Conservation (phyloP, 2,113 vertebrate genomes). For the Hemiprocne comata region DNA sequence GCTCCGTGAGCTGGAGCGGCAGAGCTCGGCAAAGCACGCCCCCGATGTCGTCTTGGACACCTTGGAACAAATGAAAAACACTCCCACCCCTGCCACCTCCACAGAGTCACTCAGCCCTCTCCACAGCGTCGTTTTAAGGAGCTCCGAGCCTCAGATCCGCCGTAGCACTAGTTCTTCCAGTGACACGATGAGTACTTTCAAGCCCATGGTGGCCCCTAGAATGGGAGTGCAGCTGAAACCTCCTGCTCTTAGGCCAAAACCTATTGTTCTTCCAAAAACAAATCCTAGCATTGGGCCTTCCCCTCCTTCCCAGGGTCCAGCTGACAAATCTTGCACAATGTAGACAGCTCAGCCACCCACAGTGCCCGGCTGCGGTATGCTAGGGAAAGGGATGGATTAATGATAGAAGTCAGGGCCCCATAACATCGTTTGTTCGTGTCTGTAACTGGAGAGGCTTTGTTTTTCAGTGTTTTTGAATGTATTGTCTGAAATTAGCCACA, state of each 20-base stretch:
- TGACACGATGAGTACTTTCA: slow-evolving; percentile 96
- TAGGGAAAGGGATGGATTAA: slow-evolving; percentile 49
- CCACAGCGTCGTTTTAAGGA: slow-evolving; percentile 82
- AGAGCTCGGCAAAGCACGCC: slow-evolving; percentile 93
- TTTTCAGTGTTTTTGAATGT: slow-evolving; percentile 78
- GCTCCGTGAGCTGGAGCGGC: slow-evolving; percentile 94
- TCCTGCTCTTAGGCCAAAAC: slow-evolving; percentile 93
- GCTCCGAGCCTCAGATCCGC: slow-evolving; percentile 86
- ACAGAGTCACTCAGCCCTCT: slow-evolving; percentile 89
- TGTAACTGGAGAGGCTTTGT: slow-evolving; percentile 77
- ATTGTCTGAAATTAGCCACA: slow-evolving; percentile 77
- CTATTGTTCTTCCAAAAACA: slow-evolving; percentile 91
- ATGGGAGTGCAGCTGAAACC: slow-evolving; percentile 98
- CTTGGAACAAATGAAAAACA: slow-evolving; percentile 90
- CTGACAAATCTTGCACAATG: slow-evolving; percentile 99
- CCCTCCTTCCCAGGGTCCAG: slow-evolving; percentile 84
- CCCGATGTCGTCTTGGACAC: slow-evolving; percentile 97
- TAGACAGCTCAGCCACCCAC: slow-evolving; percentile 68
- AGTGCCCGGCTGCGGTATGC: slow-evolving; percentile 7
- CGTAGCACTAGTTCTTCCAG: slow-evolving; percentile 93
- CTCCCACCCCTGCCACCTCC: slow-evolving; percentile 79
- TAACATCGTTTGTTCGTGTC: slow-evolving; percentile 68
- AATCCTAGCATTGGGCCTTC: slow-evolving; percentile 83
- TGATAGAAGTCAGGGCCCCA: slow-evolving; percentile 47
- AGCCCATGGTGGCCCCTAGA: slow-evolving; percentile 89